Base-by-base conservation (phyloP, 2,888 invertebrate species). In the Tiphia femorata region DNA sequence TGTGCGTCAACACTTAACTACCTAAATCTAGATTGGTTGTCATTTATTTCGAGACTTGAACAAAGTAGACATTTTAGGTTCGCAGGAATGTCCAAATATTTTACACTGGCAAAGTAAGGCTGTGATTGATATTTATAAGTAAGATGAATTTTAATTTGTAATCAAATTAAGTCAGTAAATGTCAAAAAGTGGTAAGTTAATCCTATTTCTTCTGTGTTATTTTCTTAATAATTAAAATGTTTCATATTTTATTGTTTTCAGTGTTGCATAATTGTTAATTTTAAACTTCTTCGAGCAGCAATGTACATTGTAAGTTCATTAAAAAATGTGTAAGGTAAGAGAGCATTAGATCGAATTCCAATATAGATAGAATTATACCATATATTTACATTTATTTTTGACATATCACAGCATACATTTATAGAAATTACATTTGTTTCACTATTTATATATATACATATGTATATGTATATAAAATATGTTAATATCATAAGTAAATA, bases 1-100 rank as follows among this genome's bases (percentile, higher is more conserved):
- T n/a, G n/a, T n/a, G n/a, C n/a, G n/a, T n/a, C n/a, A n/a, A n/a
- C n/a, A n/a, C n/a, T n/a, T n/a, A n/a, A n/a, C n/a, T n/a, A n/a
- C n/a, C n/a, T n/a, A n/a, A n/a, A n/a, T n/a, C n/a, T n/a, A n/a
- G n/a, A n/a, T n/a, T n/a, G n/a, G n/a, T n/a, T n/a, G n/a, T n/a
- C n/a, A 12, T 41, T 42, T 57, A 27, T 35, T 17, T 33, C 7
- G 33, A 14, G 6, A 47, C 58, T 49, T 52, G 54, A 49, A 23
- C 49, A 33, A 62, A 52, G 44, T 29, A 46, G 47, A 25, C 7
- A 6, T 21, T 40, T 8, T 21, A 17, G 7, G 19, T 40, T 19
- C 23, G 20, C n/a, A 12, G 12, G 5, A 40, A 40, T 14, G n/a
- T 19, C 19, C 16, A 38, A 2, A 35, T 30, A 35, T 19, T 37